Base-by-base conservation (phyloP, 2,888 invertebrate species). In the Drosophila nigricruria region DNA sequence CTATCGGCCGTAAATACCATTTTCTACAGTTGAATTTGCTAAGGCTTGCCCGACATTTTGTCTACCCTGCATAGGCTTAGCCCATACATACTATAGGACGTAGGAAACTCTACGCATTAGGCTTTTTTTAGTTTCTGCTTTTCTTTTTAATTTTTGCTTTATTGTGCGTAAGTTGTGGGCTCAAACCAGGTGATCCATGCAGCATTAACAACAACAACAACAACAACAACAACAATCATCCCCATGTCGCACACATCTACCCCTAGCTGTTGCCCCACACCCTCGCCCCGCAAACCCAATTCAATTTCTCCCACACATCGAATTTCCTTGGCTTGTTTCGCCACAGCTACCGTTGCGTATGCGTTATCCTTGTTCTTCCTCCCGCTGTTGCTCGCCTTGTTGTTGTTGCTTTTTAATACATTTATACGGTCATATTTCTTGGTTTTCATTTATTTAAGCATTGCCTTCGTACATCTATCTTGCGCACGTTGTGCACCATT, bases 91-190 rank as follows among this genome's bases (percentile, higher is more conserved):
- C 45, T 25, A n/a, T 25, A 5, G 25, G 25, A 16, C 16, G 23
- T 14, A 4, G 16, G 23, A 14, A 20, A 23, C 12, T 16, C 45
- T 9, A 25, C 8, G 23, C 43, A 45, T 25, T 25, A 16, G 25
- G 23, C 1, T n/a, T 16, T 9, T 27, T 47, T 49, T 57, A 49
- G 49, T 49, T 85, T 88, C 77, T 77, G 79, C 68, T 6, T 23
- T 79, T 88, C 76, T 82, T 84, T 87, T 87, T 87, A 89, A 89
- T 89, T 89, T 87, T 89, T 89, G 86, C 81, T 89, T 87, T 89
- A 89, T 87, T 82, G 86, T 89, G 85, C 82, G 84, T 66, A 82
- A 87, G 82, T 76, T 87, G 82, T 87, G 73, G 42, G 73, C 57
- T 54, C 58, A 42, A 70, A 64, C 63, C 65, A 57, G 52, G 20